Evolutionary conservation across 2,888 invertebrate genomes (phyloP), one percentile per base, ranked within the genome.

Genomic region (Anthophora plumipes): DNA sequence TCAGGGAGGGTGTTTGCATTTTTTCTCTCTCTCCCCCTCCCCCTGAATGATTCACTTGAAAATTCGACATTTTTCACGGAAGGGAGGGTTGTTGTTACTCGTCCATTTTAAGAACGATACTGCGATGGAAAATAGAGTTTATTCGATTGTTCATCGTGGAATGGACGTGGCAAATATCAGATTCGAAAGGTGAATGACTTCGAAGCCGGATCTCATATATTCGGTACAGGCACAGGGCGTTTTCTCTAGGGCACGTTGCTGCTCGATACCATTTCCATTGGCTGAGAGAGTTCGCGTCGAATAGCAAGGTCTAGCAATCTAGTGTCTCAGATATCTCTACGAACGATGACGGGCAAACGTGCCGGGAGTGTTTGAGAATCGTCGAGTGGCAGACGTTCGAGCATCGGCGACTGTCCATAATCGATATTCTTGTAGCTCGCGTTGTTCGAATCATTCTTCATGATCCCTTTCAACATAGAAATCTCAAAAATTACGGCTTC

Each of bases 311-410:
- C 67, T 72, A 52, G 64, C 70, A 71, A 77, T 84, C 76, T 66
- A 83, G 83, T 79, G 77, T 81, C 78, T 82, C 43, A 50, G 77
- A 79, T 88, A 83, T 78, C 85, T 76, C 41, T 57, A 52, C 70
- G 64, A 73, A 83, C 63, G 76, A 85, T 75, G 76, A 76, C 83
- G 64, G 74, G 64, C 67, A 73, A 77, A 83, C 85, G 85, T 85
- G 86, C 89, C 83, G 84, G 75, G 85, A 89, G 84, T 85, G 88
- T 88, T 87, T 80, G 83, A 74, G 87, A 86, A 80, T 87, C 85
- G 77, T 77, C 79, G 83, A 80, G 81, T 68, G 61, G 79, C 52
- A 60, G 84, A 81, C 61, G 80, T 54, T 68, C 50, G 48, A 66
- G 59, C 69, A 66, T 66, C 55, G 69, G 57, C 59, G 64, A 71